These are phyloP conservation scores for Cygnus buccinator DNA, from an alignment of 2,113 vertebrate species.

Conservation along the genomic window DNA sequence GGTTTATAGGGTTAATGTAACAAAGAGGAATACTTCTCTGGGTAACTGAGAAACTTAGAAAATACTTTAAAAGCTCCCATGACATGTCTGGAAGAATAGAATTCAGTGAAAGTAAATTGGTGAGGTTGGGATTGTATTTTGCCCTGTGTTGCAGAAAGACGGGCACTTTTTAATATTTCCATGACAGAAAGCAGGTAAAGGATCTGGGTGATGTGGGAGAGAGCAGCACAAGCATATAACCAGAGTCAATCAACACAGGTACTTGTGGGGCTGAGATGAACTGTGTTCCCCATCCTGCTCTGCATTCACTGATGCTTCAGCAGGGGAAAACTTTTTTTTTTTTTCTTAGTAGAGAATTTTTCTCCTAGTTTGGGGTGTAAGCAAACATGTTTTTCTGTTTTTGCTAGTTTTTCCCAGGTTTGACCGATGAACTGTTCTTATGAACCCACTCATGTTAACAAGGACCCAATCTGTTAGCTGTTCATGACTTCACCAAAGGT, in stretches of 20 bases:
- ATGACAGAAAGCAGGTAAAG: background rate
- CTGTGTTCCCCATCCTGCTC: background rate
- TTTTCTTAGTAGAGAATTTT: background rate
- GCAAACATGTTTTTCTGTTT: background rate
- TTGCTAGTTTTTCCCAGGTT: background rate
- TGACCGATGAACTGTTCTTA: background rate
- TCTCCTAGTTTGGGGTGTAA: background rate
- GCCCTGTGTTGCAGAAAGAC: background rate
- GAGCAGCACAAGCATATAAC: background rate
- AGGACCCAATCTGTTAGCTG: background rate
- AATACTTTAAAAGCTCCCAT: background rate
- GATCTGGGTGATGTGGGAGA: background rate
- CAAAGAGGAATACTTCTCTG: background rate
- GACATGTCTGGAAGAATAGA: background rate
- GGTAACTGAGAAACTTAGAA: background rate
- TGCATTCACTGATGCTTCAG: background rate
- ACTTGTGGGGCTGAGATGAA: background rate
- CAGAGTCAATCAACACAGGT: accelerated
- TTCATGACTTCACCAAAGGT: background rate
- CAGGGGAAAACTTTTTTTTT: background rate
- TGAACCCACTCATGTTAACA: background rate
- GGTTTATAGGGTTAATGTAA: background rate
- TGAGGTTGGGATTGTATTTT: background rate
- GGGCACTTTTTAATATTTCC: background rate
- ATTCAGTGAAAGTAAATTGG: background rate